Percentiles rank a stretch among this genome's conserved stretches.
Conservation (phyloP, 2,888 invertebrate genomes). For the Platycheirus rosarum region DNA sequence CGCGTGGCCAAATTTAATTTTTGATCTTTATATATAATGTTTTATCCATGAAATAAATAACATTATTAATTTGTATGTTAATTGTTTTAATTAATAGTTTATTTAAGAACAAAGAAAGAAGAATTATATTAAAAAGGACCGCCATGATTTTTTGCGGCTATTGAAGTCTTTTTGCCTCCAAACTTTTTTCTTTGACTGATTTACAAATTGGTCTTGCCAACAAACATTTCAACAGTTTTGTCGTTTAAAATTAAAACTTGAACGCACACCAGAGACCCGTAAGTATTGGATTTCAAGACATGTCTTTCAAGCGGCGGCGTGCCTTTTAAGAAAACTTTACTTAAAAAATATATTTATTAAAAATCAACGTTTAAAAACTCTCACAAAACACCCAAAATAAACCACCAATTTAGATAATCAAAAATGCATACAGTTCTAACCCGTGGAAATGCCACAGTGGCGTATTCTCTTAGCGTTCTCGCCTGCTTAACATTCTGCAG, state of each 20-base stretch:
- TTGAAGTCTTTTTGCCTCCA: too few relatives aligned
- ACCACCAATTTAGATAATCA: neutral
- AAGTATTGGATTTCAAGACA: too few relatives aligned
- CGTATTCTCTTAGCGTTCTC: slow-evolving; percentile 97
- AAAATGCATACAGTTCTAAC: slow-evolving; percentile 94
- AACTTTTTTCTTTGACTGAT: too few relatives aligned
- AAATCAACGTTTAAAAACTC: too few relatives aligned
- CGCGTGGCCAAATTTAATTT: slow-evolving; percentile 40
- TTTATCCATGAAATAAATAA: slow-evolving; percentile 39
- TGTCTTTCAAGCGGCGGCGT: slow-evolving; percentile 65
- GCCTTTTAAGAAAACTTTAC: slow-evolving; percentile 41
- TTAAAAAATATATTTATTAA: too few relatives aligned
- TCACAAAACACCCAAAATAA: neutral
- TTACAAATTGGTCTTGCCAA: too few relatives aligned
- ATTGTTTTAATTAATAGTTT: neutral
- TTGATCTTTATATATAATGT: slow-evolving; percentile 7
- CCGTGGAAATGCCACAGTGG: slow-evolving; percentile 97
- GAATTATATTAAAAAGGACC: too few relatives aligned
- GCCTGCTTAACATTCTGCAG: slow-evolving; percentile 97
- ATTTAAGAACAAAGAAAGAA: too few relatives aligned
- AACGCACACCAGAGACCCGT: too few relatives aligned
- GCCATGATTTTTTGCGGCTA: too few relatives aligned
- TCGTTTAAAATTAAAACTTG: too few relatives aligned
- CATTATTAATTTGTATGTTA: slow-evolving; percentile 28
- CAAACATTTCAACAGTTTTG: too few relatives aligned